Evolutionary conservation across 2,888 invertebrate genomes (phyloP), one percentile per base, ranked within the genome.

Genomic region (Drosophila flavopinicola): DNA sequence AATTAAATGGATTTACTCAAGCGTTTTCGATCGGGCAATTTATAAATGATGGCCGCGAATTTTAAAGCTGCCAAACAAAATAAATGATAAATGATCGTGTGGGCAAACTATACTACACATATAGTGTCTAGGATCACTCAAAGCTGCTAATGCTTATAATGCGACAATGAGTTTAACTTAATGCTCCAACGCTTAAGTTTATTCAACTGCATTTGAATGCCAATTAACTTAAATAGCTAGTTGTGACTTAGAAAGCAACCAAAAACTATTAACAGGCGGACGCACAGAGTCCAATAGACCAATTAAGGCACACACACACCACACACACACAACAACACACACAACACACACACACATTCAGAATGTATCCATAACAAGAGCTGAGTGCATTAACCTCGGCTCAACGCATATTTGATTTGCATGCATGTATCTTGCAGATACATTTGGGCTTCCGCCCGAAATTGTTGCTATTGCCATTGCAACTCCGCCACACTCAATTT

Each of bases 1-100:
- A 87, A 87, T 85, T 87, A 85, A 79, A 83, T 73, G 87, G 85
- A 87, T 83, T 87, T 83, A 78, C 79, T 85, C 85, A 83, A 77
- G 69, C 85, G 83, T 69, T 79, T 47, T 63, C 32, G 61, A 79
- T 79, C 68, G 59, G 49, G 54, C 87, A 82, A 87, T 84, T 87
- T 87, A 85, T 85, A 84, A 87, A 85, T 85, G 79, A 87, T 85
- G 63, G 74, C 67, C 75, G 83, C 64, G 66, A 74, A 57, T 63
- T 66, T 49, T 54, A 48, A 61, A 58, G 29, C 35, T 42, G 48
- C 9, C 30, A 44, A 35, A 33, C 15, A n/a, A 3, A 27, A 20
- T 7, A 42, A 13, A 74, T 79, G 78, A 78, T 84, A 65, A 70
- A 80, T 65, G 70, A 65, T 63, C 13, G 44, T 69, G 77, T 61